Evolutionary conservation across 2,113 vertebrate genomes (phyloP).

Genomic region (Galeopterus variegatus): DNA sequence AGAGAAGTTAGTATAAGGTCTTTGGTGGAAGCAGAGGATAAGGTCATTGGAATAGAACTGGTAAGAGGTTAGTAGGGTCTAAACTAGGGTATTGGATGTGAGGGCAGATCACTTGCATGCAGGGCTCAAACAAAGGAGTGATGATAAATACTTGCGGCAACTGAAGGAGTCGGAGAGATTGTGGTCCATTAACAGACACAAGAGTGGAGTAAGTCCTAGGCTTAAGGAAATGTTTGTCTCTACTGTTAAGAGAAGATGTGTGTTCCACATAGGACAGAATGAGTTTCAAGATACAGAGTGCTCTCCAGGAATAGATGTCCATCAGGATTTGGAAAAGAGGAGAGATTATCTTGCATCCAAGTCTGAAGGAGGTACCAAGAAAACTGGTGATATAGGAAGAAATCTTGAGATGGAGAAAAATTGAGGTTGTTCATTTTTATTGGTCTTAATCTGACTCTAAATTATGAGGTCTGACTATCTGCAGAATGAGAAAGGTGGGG

Average conservation of each 20-base stretch:
- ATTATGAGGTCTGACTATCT: background rate
- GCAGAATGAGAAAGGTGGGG: background rate
- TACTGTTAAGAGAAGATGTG: background rate
- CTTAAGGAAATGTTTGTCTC: background rate
- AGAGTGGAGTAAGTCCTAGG: background rate
- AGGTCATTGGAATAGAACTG: background rate
- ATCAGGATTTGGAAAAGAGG: background rate
- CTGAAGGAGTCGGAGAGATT: background rate
- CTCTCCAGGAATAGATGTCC: background rate
- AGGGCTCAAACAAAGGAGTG: background rate
- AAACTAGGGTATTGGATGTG: background rate
- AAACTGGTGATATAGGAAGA: background rate
- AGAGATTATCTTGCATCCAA: background rate
- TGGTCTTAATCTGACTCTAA: background rate
- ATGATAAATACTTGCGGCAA: background rate
- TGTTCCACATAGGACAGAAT: background rate
- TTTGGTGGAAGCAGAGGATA: background rate
- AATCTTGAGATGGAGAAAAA: background rate
- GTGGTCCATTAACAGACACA: background rate
- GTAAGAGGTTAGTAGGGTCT: background rate
- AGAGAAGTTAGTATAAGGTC: background rate
- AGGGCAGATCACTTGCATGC: background rate
- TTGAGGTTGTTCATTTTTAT: background rate
- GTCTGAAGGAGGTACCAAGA: background rate
- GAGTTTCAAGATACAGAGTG: background rate